phyloP scores from a whole-genome alignment of 2,113 vertebrate species.

The Lasiurus borealis region DNA sequence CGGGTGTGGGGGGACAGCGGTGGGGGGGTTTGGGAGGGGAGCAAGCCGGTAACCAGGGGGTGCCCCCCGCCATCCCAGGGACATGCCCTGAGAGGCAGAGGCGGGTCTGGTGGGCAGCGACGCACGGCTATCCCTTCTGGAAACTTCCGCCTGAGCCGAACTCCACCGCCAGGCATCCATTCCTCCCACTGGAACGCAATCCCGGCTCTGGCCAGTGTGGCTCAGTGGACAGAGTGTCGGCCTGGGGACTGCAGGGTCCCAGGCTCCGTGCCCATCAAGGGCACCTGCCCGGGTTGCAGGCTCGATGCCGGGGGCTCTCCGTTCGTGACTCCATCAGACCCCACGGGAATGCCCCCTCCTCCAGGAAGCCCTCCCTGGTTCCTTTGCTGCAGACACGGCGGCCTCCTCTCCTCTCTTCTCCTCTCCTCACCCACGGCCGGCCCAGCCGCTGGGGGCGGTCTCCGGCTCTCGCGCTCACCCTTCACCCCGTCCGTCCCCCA shows the following conservation, averaged over 20 bases:
- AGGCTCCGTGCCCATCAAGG: too few relatives aligned
- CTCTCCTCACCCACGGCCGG: neutral
- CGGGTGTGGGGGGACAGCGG: neutral
- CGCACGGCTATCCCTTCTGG: accelerated
- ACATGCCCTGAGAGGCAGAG: neutral
- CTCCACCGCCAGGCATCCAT: neutral
- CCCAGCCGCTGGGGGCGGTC: neutral
- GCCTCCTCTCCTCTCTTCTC: too few relatives aligned
- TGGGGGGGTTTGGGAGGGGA: too few relatives aligned
- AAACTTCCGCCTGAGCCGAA: neutral
- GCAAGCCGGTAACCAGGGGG: neutral
- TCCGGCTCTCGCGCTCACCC: neutral
- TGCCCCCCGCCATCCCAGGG: neutral
- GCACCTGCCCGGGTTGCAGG: too few relatives aligned
- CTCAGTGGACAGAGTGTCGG: too few relatives aligned
- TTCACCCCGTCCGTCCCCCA: accelerated
- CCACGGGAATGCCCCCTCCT: neutral
- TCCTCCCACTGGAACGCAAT: neutral
- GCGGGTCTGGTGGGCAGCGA: neutral
- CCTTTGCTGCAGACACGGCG: too few relatives aligned
- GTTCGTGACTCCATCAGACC: neutral
- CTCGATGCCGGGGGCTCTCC: too few relatives aligned
- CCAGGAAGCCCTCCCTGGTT: neutral
- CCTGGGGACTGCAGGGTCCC: too few relatives aligned
- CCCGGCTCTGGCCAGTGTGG: too few relatives aligned